Base-by-base conservation (phyloP, 1,140 invertebrate species). In the Eupeodes corollae region DNA sequence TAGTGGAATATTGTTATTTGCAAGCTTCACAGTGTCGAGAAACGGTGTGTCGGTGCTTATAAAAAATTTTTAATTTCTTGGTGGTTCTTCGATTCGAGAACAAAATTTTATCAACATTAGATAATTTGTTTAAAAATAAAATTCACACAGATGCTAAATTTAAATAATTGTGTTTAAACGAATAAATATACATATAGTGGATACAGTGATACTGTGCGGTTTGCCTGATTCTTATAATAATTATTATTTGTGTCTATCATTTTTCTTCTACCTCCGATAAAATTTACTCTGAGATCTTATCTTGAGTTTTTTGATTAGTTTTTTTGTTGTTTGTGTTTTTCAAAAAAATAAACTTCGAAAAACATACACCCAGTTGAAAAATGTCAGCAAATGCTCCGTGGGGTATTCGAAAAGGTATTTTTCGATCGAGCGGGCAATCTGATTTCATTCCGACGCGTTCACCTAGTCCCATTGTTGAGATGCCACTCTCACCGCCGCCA, bases 361-460 rank as follows among this genome's bases (percentile, higher is more conserved):
- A 42, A 18, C 19, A 18, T 6, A 14, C 19, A 13, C 5, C 3
- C 16, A 6, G 21, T 13, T 42, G 6, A 15, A 42, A 14, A 31
- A 66, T 63, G 63, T 62, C 58, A 42, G 56, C 73, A 52, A 70
- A 75, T 52, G 78, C 75, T 56, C 81, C 81, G 59, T 84, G 82
- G 81, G 78, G 79, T 42, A 74, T 84, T 49, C 73, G 75, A 55
- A 78, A 76, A 51, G 75, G 79, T 52, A 74, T 76, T 59, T 77
- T 79, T 54, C 75, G 75, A 43, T 75, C 73, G 37, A 61, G 52
- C 43, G 70, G 66, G 2, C 68, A 70, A 49, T 70, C 68, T 18
- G 60, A 69, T 46, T 68, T 66, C 35, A 53, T 59, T 52, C 66
- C 65, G 11, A 54, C 49, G 10, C 61, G 66, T 46, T 63, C 66